Conservation (phyloP, 23 tunicate species). For the Ciona savignyi region DNA sequence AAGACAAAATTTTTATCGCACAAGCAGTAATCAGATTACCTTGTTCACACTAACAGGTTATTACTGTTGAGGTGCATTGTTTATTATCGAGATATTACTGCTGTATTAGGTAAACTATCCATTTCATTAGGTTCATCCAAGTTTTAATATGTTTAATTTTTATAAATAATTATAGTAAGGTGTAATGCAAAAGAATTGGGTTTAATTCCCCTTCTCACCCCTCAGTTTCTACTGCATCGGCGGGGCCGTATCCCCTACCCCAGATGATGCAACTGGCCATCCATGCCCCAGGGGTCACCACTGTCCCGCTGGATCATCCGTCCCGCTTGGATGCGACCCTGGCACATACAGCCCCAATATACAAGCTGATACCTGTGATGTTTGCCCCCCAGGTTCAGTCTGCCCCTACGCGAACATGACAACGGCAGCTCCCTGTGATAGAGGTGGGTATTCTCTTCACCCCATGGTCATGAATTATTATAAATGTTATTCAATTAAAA, state of each 20-base stretch:
- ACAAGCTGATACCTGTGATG: conserved; percentile 19
- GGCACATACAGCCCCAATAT: conserved; percentile 54
- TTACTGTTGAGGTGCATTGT: too few relatives aligned
- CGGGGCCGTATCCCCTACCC: conserved; percentile 27
- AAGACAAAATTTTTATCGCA: too few relatives aligned
- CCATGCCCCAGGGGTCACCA: conserved; percentile 81
- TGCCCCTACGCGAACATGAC: conserved; percentile 59
- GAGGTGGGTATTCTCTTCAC: too few relatives aligned
- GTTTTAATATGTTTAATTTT: too few relatives aligned
- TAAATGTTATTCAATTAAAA: too few relatives aligned
- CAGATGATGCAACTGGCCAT: conserved; percentile 78
- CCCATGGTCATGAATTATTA: too few relatives aligned
- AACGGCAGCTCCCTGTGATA: conserved; percentile 22
- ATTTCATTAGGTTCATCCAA: too few relatives aligned
- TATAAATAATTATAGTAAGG: too few relatives aligned
- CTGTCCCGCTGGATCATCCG: conserved; percentile 71
- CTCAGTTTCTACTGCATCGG: conserved; percentile 73
- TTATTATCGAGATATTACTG: background rate
- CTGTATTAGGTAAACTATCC: background rate
- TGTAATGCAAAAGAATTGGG: too few relatives aligned
- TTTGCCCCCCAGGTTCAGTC: conserved; percentile 40
- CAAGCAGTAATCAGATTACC: too few relatives aligned
- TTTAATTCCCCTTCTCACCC: too few relatives aligned
- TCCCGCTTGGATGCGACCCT: conserved; percentile 64
- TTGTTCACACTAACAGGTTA: too few relatives aligned